phyloP scores from a whole-genome alignment of 2,797 vertebrate species.

The Acanthopagrus latus region DNA sequence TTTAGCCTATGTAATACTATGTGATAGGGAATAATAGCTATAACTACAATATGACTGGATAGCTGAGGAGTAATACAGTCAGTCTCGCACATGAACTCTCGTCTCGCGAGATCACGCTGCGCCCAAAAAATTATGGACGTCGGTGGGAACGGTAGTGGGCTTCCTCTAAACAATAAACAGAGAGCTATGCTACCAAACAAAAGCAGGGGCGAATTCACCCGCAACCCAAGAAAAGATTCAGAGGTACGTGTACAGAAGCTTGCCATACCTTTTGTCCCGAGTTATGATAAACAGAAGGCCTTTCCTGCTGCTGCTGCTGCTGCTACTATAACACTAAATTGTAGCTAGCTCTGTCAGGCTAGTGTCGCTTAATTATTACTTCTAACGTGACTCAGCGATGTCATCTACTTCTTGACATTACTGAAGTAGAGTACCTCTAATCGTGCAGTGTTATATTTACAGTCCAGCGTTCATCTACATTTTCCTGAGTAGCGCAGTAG shows the following conservation, averaged over 20 bases:
- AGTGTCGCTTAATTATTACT: conserved; percentile 9
- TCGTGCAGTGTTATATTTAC: neutral
- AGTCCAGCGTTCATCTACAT: accelerated
- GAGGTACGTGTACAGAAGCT: conserved; percentile 84
- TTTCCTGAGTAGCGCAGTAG: neutral
- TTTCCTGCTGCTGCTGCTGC: conserved; percentile 15
- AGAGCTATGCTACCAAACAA: conserved; percentile 85
- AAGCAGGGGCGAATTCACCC: conserved; percentile 89
- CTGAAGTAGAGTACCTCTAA: neutral
- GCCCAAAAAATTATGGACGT: conserved; percentile 81
- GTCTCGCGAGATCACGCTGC: conserved; percentile 69
- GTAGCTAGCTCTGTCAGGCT: conserved; percentile 44
- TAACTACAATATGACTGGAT: neutral
- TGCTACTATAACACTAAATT: conserved; percentile 5
- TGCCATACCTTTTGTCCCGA: neutral
- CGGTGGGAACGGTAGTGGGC: conserved; percentile 80
- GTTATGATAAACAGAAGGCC: conserved; percentile 10
- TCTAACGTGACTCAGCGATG: neutral
- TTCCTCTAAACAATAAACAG: conserved; percentile 91
- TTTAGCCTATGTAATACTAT: no score
- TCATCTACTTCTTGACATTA: accelerated
- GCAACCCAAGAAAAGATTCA: conserved; percentile 95
- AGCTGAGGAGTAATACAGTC: neutral
- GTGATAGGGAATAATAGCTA: no score
- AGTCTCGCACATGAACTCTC: conserved; percentile 12